phyloP scores from a whole-genome alignment of 2,113 vertebrate genomes.

The Platysteira castanea region DNA sequence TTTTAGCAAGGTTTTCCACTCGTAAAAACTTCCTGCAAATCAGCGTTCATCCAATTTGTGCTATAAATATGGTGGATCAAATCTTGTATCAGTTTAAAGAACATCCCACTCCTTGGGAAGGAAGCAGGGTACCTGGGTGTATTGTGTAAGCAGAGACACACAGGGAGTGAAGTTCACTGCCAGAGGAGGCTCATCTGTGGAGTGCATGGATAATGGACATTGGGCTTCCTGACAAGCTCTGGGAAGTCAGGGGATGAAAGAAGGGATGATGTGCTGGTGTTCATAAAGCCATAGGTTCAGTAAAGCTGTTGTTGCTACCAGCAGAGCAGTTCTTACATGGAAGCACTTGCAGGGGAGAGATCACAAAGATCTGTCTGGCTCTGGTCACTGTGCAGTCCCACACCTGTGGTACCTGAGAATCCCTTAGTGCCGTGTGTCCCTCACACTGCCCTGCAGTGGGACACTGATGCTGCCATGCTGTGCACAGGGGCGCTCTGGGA shows the following conservation, averaged over 20 bases:
- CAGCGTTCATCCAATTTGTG: slow-evolving; percentile 34
- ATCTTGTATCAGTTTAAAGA: background rate
- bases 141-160: background rate
- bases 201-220: background rate
- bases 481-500: background rate
- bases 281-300: background rate
- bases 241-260: background rate
- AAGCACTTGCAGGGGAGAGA: background rate
- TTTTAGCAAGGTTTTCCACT: slow-evolving; percentile 64
- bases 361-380: background rate
- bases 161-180: background rate
- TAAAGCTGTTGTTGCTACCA: background rate
- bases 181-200: background rate
- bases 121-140: background rate
- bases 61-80: slow-evolving; percentile 25
- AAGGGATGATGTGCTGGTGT: background rate
- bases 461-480: background rate
- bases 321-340: background rate
- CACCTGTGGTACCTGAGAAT: background rate
- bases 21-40: slow-evolving; percentile 66
- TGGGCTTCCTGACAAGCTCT: background rate
- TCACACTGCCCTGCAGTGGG: background rate
- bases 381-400: background rate
- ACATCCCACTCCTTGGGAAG: background rate
- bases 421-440: background rate